These are phyloP conservation scores for Nannobrachium achirus DNA, from an alignment of 2,113 vertebrate genomes.

Conservation along the genomic window DNA sequence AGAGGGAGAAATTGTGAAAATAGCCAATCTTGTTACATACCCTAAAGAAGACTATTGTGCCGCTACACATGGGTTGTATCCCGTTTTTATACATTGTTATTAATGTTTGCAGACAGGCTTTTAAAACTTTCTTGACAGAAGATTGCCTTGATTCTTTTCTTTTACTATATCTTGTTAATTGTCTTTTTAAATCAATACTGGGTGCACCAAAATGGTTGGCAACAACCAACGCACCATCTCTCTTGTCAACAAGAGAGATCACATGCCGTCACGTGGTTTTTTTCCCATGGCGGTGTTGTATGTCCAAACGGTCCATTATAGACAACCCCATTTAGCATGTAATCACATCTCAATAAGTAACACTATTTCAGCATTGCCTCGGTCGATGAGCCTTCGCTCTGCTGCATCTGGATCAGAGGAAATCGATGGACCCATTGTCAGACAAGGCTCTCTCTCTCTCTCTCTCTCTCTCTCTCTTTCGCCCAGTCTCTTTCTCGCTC, in stretches of 20 bases:
- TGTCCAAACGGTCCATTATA: conserved; percentile 32
- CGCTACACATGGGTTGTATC: no score
- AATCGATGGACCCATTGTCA: conserved; percentile 46
- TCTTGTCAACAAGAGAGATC: no score
- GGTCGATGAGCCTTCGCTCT: conserved; percentile 43
- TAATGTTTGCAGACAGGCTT: no score
- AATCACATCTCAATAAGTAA: conserved; percentile 51
- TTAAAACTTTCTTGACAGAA: neutral
- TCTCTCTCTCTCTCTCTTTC: neutral
- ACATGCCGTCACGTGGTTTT: conserved; percentile 6
- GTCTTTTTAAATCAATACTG: neutral
- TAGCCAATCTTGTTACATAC: no score
- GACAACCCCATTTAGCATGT: conserved; percentile 40
- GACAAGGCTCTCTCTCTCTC: neutral
- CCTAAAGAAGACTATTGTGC: no score
- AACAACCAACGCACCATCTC: neutral
- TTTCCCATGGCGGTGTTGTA: conserved; percentile 30
- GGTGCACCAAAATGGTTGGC: neutral
- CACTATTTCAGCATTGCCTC: conserved; percentile 31
- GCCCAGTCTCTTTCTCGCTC: neutral
- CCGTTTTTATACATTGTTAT: no score
- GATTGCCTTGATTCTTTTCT: conserved; percentile 5
- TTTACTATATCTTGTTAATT: neutral
- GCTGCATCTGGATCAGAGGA: neutral
- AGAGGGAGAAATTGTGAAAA: no score